These are phyloP conservation scores for Rachycentron canadum DNA, from an alignment of 2,797 vertebrate species.

Conservation along the genomic window DNA sequence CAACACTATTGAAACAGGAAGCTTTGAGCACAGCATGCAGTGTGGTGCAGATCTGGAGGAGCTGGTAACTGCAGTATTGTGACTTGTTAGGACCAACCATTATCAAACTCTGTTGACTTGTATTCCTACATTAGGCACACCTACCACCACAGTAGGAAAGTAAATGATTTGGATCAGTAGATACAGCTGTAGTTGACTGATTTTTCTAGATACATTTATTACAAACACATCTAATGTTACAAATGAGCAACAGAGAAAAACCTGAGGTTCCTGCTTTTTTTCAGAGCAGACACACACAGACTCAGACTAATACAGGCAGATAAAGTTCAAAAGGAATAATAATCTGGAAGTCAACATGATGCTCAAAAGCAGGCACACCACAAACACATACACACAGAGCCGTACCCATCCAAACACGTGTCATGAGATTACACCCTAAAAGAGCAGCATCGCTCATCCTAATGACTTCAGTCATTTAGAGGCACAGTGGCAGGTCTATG, in stretches of 20 bases:
- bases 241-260: background rate
- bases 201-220: background rate
- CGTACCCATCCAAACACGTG: slow-evolving; percentile 5
- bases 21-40: slow-evolving; percentile 20
- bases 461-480: slow-evolving; percentile 28
- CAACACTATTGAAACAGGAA: slow-evolving; percentile 11
- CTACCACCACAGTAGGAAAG: background rate
- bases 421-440: slow-evolving; percentile 34
- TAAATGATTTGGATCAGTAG: background rate
- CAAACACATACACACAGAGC: slow-evolving; percentile 8
- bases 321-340: slow-evolving; percentile 28
- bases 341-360: slow-evolving; percentile 13
- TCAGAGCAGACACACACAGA: background rate
- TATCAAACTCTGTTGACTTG: background rate
- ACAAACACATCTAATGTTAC: background rate
- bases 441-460: slow-evolving; percentile 39
- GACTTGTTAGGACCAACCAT: background rate
- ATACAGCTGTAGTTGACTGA: background rate
- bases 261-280: background rate
- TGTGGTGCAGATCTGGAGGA: background rate
- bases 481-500: background rate
- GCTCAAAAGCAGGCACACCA: background rate
- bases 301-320: background rate
- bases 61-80: background rate
- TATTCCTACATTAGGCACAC: too few species aligned